Percentiles rank a stretch among this genome's conserved stretches.
Conservation (phyloP, 2,113 vertebrate species). For the Lepus timidus region DNA sequence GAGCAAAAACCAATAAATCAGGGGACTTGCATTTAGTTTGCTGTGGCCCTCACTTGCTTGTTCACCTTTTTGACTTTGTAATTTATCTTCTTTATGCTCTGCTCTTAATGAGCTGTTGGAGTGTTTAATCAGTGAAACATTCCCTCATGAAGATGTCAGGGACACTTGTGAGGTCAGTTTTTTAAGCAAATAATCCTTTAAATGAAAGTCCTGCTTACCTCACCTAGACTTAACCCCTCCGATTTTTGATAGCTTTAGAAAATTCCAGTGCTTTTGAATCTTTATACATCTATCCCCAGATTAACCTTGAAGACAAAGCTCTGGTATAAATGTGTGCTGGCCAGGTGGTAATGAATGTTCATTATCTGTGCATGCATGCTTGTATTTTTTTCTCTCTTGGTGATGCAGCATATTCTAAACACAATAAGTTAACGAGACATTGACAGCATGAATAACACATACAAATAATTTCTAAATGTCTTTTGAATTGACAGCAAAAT, state of each 20-base stretch:
- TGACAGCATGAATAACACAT: constrained; percentile 17
- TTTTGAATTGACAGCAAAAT: constrained; percentile 42
- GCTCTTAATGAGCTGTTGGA: constrained; percentile 59
- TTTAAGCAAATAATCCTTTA: constrained; percentile 62
- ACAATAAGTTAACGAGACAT: constrained; percentile 56
- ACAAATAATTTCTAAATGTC: constrained; percentile 40
- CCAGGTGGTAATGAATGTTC: background rate
- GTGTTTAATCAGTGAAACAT: constrained; percentile 29
- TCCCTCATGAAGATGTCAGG: background rate
- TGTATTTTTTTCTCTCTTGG: constrained; percentile 26
- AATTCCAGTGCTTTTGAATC: constrained; percentile 9
- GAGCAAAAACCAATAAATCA: background rate
- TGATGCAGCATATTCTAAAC: constrained; percentile 32
- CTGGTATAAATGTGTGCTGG: background rate
- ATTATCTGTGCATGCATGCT: constrained; percentile 6
- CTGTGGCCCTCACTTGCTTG: background rate
- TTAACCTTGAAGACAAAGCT: constrained; percentile 57
- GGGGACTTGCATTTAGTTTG: background rate
- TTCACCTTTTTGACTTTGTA: constrained; percentile 62
- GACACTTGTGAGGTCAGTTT: background rate
- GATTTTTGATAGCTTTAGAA: constrained; percentile 21
- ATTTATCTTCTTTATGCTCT: constrained; percentile 42
- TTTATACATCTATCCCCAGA: constrained; percentile 25
- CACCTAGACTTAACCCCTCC: constrained; percentile 13
- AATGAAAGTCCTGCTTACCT: background rate